These are phyloP conservation scores for Drosophila stalkeri DNA, from an alignment of 2,888 invertebrate genomes.

Conservation along the genomic window DNA sequence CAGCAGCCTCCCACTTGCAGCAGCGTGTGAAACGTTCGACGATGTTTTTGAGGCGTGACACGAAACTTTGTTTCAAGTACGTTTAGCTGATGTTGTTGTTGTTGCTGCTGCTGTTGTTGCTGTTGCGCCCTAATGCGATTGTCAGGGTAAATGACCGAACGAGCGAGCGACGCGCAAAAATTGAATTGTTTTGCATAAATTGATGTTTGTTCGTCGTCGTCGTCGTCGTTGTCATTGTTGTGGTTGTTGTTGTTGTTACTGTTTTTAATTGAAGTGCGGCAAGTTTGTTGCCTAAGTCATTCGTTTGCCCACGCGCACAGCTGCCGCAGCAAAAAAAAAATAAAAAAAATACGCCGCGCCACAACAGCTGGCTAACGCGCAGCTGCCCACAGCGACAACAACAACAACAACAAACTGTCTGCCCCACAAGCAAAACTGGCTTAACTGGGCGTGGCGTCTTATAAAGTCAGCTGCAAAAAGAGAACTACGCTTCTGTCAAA, in stretches of 20 bases:
- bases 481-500: constrained; percentile 38
- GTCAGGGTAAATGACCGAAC: constrained; percentile 73
- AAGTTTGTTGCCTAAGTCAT: constrained; percentile 80
- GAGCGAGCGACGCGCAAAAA: constrained; percentile 63
- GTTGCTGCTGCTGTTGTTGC: constrained; percentile 27
- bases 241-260: not conserved
- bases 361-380: constrained; percentile 57
- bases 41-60: constrained; percentile 75
- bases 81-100: constrained; percentile 38
- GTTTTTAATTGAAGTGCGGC: constrained; percentile 59
- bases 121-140: constrained; percentile 59
- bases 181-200: constrained; percentile 81
- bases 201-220: constrained; percentile 43
- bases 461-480: constrained; percentile 55
- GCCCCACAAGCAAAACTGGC: constrained; percentile 60
- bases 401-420: constrained; percentile 24
- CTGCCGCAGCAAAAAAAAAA: constrained; percentile 60
- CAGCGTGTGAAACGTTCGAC: constrained; percentile 73
- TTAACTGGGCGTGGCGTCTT: constrained; percentile 68
- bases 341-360: constrained; percentile 60
- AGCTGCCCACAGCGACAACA: constrained; percentile 53
- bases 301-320: constrained; percentile 68
- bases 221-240: not conserved
- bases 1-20: constrained; percentile 44
- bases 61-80: constrained; percentile 76